These are phyloP conservation scores for Psophia crepitans DNA, from an alignment of 2,113 vertebrate species.

Conservation along the genomic window DNA sequence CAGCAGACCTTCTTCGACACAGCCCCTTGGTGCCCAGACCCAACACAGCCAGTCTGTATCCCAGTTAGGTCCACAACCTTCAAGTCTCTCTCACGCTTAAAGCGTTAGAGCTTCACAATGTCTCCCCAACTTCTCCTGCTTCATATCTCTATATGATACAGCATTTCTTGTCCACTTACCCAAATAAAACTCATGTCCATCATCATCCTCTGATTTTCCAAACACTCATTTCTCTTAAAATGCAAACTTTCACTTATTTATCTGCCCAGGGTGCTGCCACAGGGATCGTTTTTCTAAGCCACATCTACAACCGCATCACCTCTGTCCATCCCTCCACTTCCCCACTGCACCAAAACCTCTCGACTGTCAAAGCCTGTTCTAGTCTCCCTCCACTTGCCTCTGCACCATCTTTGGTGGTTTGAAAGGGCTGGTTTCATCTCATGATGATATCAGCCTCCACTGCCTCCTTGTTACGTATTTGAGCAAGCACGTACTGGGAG, in stretches of 20 bases:
- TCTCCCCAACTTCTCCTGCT: neutral
- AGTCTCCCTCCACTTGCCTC: neutral
- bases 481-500: neutral
- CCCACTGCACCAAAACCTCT: neutral
- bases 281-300: neutral
- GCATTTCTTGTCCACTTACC: neutral
- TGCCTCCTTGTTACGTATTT: neutral
- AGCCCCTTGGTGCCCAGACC: neutral
- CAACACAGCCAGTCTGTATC: neutral
- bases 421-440: neutral
- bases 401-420: accelerated
- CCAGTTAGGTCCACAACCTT: neutral
- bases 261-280: neutral
- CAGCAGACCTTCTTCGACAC: neutral
- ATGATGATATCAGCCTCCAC: neutral
- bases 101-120: neutral
- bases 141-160: neutral
- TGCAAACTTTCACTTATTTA: neutral
- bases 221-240: neutral
- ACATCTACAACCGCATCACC: neutral
- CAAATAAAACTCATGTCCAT: neutral
- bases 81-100: neutral
- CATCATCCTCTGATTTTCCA: neutral
- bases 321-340: neutral
- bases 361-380: neutral